A percentile compares a stretch with the other conserved stretches of the same genome.
Conservation (phyloP, 1,140 invertebrate species). For the Drosophila lacteicornis region DNA sequence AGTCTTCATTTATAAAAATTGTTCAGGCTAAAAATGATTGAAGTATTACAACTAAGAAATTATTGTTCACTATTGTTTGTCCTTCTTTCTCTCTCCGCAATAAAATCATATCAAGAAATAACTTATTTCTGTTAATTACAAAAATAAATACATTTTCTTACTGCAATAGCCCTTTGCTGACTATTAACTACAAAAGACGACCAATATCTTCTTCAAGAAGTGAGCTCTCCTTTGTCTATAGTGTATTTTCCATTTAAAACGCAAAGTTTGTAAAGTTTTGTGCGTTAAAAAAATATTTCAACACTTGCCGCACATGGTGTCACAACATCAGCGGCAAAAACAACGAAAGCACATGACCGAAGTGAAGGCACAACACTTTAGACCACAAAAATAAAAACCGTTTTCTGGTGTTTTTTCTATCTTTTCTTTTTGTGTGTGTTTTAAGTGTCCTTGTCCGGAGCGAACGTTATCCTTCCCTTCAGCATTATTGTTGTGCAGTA, state of each 20-base stretch:
- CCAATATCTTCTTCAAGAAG: not conserved
- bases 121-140: no score
- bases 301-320: conserved; percentile 80
- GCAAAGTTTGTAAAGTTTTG: conserved; percentile 75
- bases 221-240: not conserved
- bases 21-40: no score
- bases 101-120: no score
- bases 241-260: conserved; percentile 54
- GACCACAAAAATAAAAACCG: conserved; percentile 47
- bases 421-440: conserved; percentile 31
- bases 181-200: not conserved
- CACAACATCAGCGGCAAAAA: conserved; percentile 54
- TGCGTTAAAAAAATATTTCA: conserved; percentile 76
- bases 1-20: no score
- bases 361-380: conserved; percentile 45
- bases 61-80: no score
- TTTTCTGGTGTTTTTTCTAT: conserved; percentile 11
- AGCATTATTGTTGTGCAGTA: conserved; percentile 67
- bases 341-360: conserved; percentile 49
- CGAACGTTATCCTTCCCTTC: conserved; percentile 47
- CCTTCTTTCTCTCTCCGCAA: no score
- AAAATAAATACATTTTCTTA: not conserved
- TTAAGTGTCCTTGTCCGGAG: conserved; percentile 65
- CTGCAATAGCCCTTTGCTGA: not conserved
- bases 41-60: no score